Conservation (phyloP, 2,888 invertebrate genomes). For the Luperina testacea region DNA sequence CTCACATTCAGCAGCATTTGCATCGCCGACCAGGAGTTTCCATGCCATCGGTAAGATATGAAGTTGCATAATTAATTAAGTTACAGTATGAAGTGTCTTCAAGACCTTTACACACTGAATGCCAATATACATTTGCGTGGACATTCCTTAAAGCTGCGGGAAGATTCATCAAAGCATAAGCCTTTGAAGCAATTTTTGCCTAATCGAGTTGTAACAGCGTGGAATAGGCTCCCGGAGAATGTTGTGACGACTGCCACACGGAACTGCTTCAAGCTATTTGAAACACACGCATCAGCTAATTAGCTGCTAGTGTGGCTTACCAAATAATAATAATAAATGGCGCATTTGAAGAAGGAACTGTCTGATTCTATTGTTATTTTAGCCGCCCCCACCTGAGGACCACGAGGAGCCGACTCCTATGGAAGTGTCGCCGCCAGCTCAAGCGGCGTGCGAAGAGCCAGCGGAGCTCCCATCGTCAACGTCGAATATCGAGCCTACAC, state of each 20-base stretch:
- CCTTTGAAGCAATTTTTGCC: neutral
- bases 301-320: neutral
- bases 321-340: conserved; percentile 4
- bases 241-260: neutral
- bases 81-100: neutral
- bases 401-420: conserved; percentile 58
- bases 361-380: conserved; percentile 4
- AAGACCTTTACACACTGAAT: neutral
- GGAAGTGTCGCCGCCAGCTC: conserved; percentile 61
- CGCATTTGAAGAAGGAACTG: neutral
- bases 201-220: neutral
- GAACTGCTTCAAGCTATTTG: neutral
- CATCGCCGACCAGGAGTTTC: conserved; percentile 47
- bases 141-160: neutral
- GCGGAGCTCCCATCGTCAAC: conserved; percentile 21
- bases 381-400: conserved; percentile 21
- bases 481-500: conserved; percentile 21
- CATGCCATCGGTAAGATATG: conserved; percentile 48
- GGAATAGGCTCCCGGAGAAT: neutral
- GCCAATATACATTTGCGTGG: neutral
- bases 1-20: conserved; percentile 69
- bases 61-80: neutral
- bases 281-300: neutral
- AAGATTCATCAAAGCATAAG: neutral
- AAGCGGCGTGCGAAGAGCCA: conserved; percentile 42